Evolutionary conservation across 2,113 vertebrate species (phyloP).

Genomic region (Phaethornis superciliosus): DNA sequence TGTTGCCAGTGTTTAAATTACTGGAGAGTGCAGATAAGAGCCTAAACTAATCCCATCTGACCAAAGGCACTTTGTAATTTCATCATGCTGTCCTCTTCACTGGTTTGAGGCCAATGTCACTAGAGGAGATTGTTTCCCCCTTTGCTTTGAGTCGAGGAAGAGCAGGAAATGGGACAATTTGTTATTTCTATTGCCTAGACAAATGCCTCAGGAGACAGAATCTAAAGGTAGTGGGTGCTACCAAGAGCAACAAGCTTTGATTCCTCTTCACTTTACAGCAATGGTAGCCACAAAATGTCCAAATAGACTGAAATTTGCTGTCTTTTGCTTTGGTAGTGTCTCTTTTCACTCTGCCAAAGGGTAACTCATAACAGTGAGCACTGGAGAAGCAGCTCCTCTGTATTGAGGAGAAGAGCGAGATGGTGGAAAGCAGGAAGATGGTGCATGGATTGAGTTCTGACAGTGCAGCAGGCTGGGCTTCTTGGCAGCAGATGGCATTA

Average conservation of each 20-base stretch:
- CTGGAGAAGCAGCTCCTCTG: not conserved
- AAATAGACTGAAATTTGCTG: not conserved
- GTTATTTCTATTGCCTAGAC: not conserved
- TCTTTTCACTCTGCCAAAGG: not conserved
- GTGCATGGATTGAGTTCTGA: not conserved
- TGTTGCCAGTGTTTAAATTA: not conserved
- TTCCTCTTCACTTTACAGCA: not conserved
- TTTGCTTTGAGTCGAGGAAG: not conserved
- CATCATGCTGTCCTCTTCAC: not conserved
- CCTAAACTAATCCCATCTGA: not conserved
- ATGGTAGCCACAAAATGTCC: not conserved
- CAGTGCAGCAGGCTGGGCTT: slow-evolving; percentile 24
- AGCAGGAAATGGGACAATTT: not conserved
- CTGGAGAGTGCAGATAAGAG: not conserved
- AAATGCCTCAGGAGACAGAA: not conserved
- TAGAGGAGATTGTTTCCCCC: not conserved
- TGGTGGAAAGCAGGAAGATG: slow-evolving; percentile 21
- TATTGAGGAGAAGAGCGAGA: not conserved
- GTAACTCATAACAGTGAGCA: not conserved
- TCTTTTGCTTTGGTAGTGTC: not conserved
- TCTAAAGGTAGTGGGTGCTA: not conserved
- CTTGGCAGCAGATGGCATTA: slow-evolving; percentile 27
- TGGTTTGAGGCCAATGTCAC: not conserved
- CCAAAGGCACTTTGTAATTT: not conserved
- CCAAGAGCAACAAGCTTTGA: not conserved